Evolutionary conservation across 2,113 vertebrate genomes (phyloP), one percentile per base, ranked within the genome.

Genomic region (Colossoma macropomum): DNA sequence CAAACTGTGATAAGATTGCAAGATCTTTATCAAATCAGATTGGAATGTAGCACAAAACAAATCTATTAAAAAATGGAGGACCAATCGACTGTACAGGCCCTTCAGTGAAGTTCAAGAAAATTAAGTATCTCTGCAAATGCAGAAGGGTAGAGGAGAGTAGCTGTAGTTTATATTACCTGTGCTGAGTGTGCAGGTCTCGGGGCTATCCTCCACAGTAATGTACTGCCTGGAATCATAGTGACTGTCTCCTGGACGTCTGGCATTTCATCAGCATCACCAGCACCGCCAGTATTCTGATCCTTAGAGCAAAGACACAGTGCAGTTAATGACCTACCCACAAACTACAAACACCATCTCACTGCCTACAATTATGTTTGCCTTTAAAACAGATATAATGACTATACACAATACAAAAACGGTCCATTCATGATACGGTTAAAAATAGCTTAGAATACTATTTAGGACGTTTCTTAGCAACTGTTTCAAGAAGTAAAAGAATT

Each of bases 151-250:
- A 45, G 23, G 23, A 11, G 68, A 41, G 0, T 1, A 12, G 9
- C 32, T 68, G 34, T n/a, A 69, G 34, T 10, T 54, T 48, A 9
- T 17, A 16, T 48, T 66, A 99, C 98, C 96, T 98, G 94, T 21
- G 95, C 91, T 1, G 98, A 98, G 90, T 98, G 94, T 86, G 95
- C 88, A 19, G 98, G 98, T 75, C 96, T 94, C 0, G 93, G 93
- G 10, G 92, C 94, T 93, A 98, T 95, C 90, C 96, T 97, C 98
- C 98, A 99, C 79, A 99, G 94, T 56, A 99, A 95, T 88, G 95
- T 96, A 93, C 98, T 99, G 92, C 97, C 97, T 30, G 97, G 96
- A 86, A 99, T 92, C 90, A 97, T 96, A 86, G 95, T 94, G 76
- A 99, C 96, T 0, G 97, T 97, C 79, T 99, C 98, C 86, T 97